Conservation (phyloP, 2,113 vertebrate species). For the Crypturellus undulatus region DNA sequence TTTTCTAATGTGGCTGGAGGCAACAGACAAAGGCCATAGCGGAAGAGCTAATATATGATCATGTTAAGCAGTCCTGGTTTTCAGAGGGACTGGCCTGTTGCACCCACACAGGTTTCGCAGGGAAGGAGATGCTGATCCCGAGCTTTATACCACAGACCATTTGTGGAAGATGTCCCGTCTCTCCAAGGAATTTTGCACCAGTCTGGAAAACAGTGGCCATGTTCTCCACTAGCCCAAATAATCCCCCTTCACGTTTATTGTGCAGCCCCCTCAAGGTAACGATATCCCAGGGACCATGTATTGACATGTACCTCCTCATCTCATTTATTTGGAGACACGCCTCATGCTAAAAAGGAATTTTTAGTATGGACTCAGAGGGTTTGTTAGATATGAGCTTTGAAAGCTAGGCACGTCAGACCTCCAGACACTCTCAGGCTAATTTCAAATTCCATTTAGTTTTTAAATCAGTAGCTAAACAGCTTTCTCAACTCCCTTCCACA, state of each 20-base stretch:
- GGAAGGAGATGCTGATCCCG: neutral
- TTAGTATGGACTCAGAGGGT: neutral
- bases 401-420: neutral
- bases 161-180: neutral
- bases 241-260: neutral
- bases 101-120: neutral
- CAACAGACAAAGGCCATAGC: neutral
- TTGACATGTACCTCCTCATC: neutral
- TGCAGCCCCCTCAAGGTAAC: neutral
- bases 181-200: neutral
- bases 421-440: neutral
- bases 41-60: neutral
- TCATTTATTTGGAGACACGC: conserved; percentile 18
- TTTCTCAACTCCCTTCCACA: neutral
- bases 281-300: neutral
- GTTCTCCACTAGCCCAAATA: neutral
- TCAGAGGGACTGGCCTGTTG: neutral
- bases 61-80: neutral
- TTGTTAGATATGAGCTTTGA: neutral
- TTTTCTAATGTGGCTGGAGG: neutral
- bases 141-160: neutral
- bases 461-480: neutral
- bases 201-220: neutral
- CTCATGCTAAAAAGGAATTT: neutral
- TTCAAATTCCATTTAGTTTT: neutral